Base-by-base conservation (phyloP, 2,888 invertebrate genomes). In the Epicampocera succincta region DNA sequence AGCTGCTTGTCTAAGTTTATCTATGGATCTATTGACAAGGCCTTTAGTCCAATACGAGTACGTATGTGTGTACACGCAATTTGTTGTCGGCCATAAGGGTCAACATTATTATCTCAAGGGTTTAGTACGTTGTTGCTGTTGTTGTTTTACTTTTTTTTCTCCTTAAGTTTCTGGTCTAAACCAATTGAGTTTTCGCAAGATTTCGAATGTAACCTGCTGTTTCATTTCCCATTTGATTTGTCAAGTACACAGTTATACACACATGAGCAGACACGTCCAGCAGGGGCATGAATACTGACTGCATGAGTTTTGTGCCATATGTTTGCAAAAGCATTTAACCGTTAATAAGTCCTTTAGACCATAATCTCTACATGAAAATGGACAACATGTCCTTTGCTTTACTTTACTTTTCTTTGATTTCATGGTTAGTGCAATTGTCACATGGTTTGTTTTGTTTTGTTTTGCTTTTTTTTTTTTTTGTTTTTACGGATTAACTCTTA, bases 281-380 rank as follows among this genome's bases (percentile, higher is more conserved):
- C 1, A 56, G 25, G n/a, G n/a, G n/a, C 40, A 44, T 52, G 44
- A 40, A 72, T 60, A 19, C 19, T 54, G 19, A 19, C 19, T 54
- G 19, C 21, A 42, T 42, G 48, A 63, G n/a, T 11, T 17, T 66
- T 25, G 78, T 46, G 25, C 66, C 74, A 65, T 61, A 54, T 68
- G 82, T 78, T 82, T 78, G 56, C 78, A 68, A 66, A 82, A 82
- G 74, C 82, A 82, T 71, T 82, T 78, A 61, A 78, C 74, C 78
- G 74, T 82, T 78, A 82, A 78, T 78, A 82, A 82, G 74, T 78
- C 74, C 66, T 75, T 75, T 66, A 71, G 71, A 82, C 63, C 44
- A 71, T 78, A 82, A 82, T 82, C 82, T 74, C 19, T 52, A 60
- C 66, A 73, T 72, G 72, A 72, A 69, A 73, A 61, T 81, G 81